A percentile compares a stretch with the other conserved stretches of the same genome.
Evolutionary conservation across 2,888 invertebrate genomes (phyloP).

Genomic region (Platycheirus albimanus): DNA sequence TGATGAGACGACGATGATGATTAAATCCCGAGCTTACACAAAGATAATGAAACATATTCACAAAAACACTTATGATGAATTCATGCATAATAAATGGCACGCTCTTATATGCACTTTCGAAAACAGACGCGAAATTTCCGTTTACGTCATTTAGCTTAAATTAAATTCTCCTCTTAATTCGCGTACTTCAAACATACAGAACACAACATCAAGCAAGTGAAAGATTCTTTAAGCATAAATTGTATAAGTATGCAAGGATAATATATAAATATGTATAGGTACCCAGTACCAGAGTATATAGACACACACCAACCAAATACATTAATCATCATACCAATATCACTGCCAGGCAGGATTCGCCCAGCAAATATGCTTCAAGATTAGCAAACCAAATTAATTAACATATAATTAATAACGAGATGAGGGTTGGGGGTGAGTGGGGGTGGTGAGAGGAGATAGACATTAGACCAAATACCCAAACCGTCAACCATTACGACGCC

Average conservation of each 20-base stretch:
- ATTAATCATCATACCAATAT: constrained; percentile 67
- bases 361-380: constrained; percentile 60
- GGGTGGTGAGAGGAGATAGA: too few species aligned
- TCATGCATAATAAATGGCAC: constrained; percentile 42
- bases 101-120: constrained; percentile 54
- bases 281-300: background rate
- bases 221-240: constrained; percentile 34
- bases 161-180: constrained; percentile 19
- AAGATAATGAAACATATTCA: constrained; percentile 46
- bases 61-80: constrained; percentile 21
- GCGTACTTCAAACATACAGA: background rate
- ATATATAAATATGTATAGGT: background rate
- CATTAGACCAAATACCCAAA: constrained; percentile 4
- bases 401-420: constrained; percentile 70
- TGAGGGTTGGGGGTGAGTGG: constrained; percentile 1
- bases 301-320: too few species aligned
- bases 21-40: constrained; percentile 34
- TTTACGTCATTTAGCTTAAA: constrained; percentile 53
- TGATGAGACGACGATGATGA: constrained; percentile 38
- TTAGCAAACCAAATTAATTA: constrained; percentile 74
- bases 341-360: constrained; percentile 36
- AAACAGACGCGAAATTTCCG: constrained; percentile 45
- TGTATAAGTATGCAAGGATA: background rate
- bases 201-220: background rate
- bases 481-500: constrained; percentile 27